Base-by-base conservation (phyloP, 1,140 invertebrate genomes). In the Thalassaphorura encarpata region DNA sequence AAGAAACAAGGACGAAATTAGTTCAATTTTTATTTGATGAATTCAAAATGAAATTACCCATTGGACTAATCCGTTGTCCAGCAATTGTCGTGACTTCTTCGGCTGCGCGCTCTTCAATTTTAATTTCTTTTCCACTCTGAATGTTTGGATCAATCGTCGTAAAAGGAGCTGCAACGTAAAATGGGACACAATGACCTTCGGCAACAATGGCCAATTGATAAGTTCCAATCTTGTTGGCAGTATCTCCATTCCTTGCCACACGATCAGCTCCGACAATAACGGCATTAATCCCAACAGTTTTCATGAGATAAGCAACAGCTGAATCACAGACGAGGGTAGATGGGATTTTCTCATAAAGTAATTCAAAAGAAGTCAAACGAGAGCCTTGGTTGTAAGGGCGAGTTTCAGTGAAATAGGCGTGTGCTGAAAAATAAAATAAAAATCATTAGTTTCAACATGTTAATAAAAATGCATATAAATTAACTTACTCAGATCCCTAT, bases 221-320 rank as follows among this genome's bases (percentile, higher is more conserved):
- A 19, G 96, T 99, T 61, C 96, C 96, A 70, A 99, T 96, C 82
- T 99, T 99, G 70, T 99, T 99, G 1, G 95, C 96, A 2, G 95
- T 98, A 71, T 99, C 96, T 2, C 96, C 96, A 75, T 99, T 99
- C 1, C 82, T 79, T 16, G 86, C 90, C 26, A 96, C 87, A 69
- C 91, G 78, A 71, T 96, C 91, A 26, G 91, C 90, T 23, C 91
- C 90, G 33, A 91, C 87, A 41, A 91, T 79, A 16, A 91, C 85
- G 2, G 84, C 85, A 19, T 77, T 77, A 52, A 90, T 83, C 58
- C 80, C 79, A 66, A 80, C 80, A n/a, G 78, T 76, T 66, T 84
- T 81, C 85, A 99, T 89, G 15, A 96, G 73, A 18, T 85, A 83
- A 28, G 89, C 86, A 1, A 91, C 95, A 85, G 95, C 94, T 69